Evolutionary conservation across 2,888 invertebrate species (phyloP), one percentile per base, ranked within the genome.

Genomic region (Platyscelio sp.): DNA sequence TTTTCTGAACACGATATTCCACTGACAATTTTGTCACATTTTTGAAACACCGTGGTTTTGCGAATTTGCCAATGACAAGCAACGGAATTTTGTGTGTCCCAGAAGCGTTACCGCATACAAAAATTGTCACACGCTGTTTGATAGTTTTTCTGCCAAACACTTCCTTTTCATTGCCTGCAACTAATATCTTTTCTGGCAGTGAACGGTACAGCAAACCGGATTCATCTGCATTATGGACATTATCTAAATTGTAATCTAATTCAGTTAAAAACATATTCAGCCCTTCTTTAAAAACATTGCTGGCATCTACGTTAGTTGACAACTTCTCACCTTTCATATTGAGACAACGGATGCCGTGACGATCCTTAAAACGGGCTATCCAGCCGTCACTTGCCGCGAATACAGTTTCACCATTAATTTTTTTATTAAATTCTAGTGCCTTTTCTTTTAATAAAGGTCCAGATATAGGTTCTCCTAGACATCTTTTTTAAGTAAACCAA

Each of bases 31-130:
- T 27, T 3, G 2, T 54, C 13, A 70, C 29, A 22, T 54, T 54
- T 54, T 68, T 18, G 6, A 51, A 33, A 38, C 70, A 70, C 0
- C 43, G 70, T 43, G 70, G 43, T 22, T 72, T 61, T 18, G 9
- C 7, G 15, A 51, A 4, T 5, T 86, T 88, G 4, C 90, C 91
- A 26, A 71, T 58, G 6, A 71, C 70, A 18, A 71, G 26, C 22
- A 71, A 29, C 27, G 70, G 70, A 43, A 71, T 58, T 56, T 71
- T 71, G 22, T 71, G 58, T 2, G 27, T 43, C 11, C 56, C 70
- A 46, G 81, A 80, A 11, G 88, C 87, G 83, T 90, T 91, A 3
- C 87, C 86, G 79, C 90, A 90, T 6, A 86, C 65, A 87, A 91
- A 87, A 24, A 88, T 76, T 43, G 89, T 89, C 11, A 65, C 3